Percentiles rank a stretch among this genome's conserved stretches.
These are phyloP conservation scores for Tenthredo amoena DNA, from an alignment of 2,888 invertebrate species.

Conservation along the genomic window DNA sequence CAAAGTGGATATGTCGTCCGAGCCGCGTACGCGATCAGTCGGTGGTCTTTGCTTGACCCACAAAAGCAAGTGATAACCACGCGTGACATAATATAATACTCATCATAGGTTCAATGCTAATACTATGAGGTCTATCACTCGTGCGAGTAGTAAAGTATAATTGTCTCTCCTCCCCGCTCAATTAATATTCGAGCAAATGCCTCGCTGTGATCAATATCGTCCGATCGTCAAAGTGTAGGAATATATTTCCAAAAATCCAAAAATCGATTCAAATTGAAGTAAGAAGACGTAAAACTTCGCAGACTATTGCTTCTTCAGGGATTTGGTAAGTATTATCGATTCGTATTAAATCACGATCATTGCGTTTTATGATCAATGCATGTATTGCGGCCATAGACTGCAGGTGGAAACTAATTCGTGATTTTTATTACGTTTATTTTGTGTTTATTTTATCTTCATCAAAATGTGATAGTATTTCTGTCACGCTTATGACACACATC, in stretches of 20 bases:
- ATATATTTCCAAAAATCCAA: background rate
- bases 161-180: background rate
- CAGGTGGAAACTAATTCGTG: too few species aligned
- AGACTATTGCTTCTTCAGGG: background rate
- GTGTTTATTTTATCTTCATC: background rate
- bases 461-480: background rate
- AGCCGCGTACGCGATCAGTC: background rate
- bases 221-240: background rate
- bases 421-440: too few species aligned
- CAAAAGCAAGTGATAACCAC: background rate
- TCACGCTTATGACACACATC: background rate
- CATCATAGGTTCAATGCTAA: background rate
- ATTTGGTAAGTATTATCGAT: slow-evolving; percentile 2
- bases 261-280: background rate
- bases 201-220: background rate
- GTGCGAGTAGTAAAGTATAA: background rate
- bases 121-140: background rate
- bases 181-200: background rate
- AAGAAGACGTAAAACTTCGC: background rate
- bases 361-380: background rate
- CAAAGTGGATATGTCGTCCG: background rate
- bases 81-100: background rate
- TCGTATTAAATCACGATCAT: background rate
- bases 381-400: background rate
- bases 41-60: slow-evolving; percentile 11